Percentiles rank a stretch among this genome's conserved stretches.
Conservation (phyloP, 2,888 invertebrate species). For the Pasiphila rectangulata region DNA sequence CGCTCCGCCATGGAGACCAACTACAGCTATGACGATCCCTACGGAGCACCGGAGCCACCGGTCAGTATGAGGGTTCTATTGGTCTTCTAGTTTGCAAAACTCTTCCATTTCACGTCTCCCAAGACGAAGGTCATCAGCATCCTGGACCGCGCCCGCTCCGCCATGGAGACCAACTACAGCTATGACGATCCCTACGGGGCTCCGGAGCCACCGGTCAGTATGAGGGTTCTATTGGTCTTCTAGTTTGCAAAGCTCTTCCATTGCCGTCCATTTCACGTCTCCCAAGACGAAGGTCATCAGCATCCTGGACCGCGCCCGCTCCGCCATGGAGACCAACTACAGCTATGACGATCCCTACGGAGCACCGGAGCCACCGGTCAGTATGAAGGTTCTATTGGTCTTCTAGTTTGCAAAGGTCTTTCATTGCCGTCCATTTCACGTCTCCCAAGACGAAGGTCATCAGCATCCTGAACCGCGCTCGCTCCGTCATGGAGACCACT, state of each 20-base stretch:
- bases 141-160: constrained; percentile 88
- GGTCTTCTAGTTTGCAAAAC: not conserved
- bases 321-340: constrained; percentile 90
- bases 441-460: constrained; percentile 87
- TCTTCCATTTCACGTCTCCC: constrained; percentile 71
- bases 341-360: constrained; percentile 77
- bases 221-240: not conserved
- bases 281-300: constrained; percentile 90
- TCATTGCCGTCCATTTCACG: constrained; percentile 80
- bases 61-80: constrained; percentile 39
- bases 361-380: constrained; percentile 58
- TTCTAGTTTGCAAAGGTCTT: no score
- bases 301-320: constrained; percentile 89
- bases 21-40: constrained; percentile 81
- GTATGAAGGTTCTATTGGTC: constrained; percentile 20
- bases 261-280: constrained; percentile 69
- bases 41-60: constrained; percentile 57
- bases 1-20: constrained; percentile 90
- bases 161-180: constrained; percentile 89
- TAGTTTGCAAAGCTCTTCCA: no score
- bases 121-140: constrained; percentile 93
- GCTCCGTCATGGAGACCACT: constrained; percentile 90
- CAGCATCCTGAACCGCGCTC: constrained; percentile 90
- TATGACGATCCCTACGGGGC: constrained; percentile 72
- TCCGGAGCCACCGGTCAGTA: constrained; percentile 59